Percentiles rank a stretch among this genome's conserved stretches.
phyloP scores from a whole-genome alignment of 2,797 vertebrate genomes.

The Saxicola maurus region DNA sequence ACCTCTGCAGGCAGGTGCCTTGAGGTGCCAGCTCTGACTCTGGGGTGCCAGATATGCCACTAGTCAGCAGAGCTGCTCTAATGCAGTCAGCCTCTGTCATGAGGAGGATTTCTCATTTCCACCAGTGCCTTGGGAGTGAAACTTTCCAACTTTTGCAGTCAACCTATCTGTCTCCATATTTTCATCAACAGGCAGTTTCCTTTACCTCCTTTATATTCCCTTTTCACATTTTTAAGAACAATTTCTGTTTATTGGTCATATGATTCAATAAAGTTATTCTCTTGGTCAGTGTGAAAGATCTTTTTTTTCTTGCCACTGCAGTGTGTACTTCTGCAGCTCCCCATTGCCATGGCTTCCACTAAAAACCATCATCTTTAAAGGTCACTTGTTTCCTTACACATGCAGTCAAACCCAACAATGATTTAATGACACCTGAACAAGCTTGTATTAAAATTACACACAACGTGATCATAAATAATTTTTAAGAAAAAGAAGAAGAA shows the following conservation, averaged over 20 bases:
- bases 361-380: conserved; percentile 75
- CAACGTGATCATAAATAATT: conserved; percentile 64
- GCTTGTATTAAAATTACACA: conserved; percentile 62
- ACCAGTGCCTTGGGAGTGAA: neutral
- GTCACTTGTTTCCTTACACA: conserved; percentile 70
- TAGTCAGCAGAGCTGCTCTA: neutral
- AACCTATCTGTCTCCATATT: neutral
- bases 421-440: conserved; percentile 71
- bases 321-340: conserved; percentile 41
- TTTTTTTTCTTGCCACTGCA: conserved; percentile 35
- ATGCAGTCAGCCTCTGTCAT: neutral
- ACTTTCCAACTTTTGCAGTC: neutral
- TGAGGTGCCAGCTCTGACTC: neutral
- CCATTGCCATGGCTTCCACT: conserved; percentile 56
- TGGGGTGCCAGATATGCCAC: neutral
- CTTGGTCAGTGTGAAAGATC: conserved; percentile 55
- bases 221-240: conserved; percentile 8
- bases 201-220: neutral
- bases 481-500: conserved; percentile 64
- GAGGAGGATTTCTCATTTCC: neutral
- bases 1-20: neutral
- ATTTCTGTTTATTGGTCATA: conserved; percentile 17
- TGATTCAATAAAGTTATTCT: conserved; percentile 63
- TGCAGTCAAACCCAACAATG: conserved; percentile 57
- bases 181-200: neutral